Percentiles rank a stretch among this genome's conserved stretches.
phyloP scores from a whole-genome alignment of 64 coral and sea anemone species.

The Dendronephthya gigantea region DNA sequence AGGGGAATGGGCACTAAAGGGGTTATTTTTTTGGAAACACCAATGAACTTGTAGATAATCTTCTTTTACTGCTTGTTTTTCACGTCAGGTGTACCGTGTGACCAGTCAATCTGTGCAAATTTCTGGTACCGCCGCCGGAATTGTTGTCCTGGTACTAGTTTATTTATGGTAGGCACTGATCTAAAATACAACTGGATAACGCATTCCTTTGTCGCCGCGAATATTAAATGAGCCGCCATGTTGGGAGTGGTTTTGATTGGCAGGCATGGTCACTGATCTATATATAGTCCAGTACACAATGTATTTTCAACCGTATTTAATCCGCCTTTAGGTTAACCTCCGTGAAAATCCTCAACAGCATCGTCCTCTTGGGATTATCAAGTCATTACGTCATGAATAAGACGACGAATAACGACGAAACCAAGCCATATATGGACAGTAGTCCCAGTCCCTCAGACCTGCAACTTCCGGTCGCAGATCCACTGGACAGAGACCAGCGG shows the following conservation, averaged over 20 bases:
- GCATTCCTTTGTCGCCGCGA: too few species aligned
- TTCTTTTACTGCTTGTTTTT: not conserved
- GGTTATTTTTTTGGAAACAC: too few species aligned
- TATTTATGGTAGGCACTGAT: conserved; percentile 48
- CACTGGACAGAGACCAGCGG: not conserved
- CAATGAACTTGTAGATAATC: too few species aligned
- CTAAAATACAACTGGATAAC: not conserved
- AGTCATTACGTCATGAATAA: conserved; percentile 64
- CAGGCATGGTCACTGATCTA: too few species aligned
- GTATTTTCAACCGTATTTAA: not conserved
- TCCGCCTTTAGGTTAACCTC: conserved; percentile 43
- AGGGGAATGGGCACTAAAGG: too few species aligned
- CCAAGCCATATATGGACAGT: not conserved
- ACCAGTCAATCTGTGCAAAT: conserved; percentile 48
- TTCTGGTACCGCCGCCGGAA: conserved; percentile 29
- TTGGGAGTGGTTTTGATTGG: too few species aligned
- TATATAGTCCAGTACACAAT: not conserved
- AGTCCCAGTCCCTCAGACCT: not conserved
- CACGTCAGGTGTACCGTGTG: conserved; percentile 34
- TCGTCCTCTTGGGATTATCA: conserved; percentile 82
- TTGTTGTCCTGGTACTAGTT: conserved; percentile 25
- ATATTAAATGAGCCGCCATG: too few species aligned
- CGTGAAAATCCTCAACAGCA: conserved; percentile 88
- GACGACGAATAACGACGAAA: conserved; percentile 28
- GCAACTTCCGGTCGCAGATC: not conserved